Percentiles rank a stretch among this genome's conserved stretches.
phyloP scores from a whole-genome alignment of 2,888 invertebrate genomes.

The Therioaphis trifolii region DNA sequence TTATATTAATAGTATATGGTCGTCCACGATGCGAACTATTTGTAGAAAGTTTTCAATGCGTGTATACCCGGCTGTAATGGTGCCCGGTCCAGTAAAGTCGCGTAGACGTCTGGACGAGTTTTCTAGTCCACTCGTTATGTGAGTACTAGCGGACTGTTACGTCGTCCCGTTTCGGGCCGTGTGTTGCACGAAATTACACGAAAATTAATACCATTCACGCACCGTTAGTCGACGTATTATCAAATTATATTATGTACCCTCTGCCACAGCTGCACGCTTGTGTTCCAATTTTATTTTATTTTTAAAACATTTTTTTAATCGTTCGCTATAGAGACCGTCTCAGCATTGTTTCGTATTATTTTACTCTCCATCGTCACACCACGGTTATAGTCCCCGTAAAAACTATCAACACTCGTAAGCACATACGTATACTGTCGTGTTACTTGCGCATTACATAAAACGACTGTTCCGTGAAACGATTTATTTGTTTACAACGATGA shows the following conservation, averaged over 20 bases:
- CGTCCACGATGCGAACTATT: not conserved
- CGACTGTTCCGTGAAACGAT: conserved; percentile 36
- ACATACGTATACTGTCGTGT: too few species aligned
- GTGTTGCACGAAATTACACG: not conserved
- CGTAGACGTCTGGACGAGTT: conserved; percentile 15
- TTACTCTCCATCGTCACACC: too few species aligned
- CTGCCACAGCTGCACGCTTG: too few species aligned
- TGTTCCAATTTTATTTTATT: too few species aligned
- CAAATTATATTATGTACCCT: not conserved
- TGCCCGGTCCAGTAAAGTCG: too few species aligned
- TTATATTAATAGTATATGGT: not conserved
- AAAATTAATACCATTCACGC: not conserved
- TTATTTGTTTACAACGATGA: conserved; percentile 18
- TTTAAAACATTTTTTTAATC: too few species aligned
- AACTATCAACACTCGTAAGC: too few species aligned
- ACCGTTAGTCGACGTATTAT: too few species aligned
- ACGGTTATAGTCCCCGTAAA: too few species aligned
- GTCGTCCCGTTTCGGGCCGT: not conserved
- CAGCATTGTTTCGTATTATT: too few species aligned
- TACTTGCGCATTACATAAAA: not conserved
- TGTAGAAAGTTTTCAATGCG: conserved; percentile 51
- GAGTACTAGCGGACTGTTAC: not conserved
- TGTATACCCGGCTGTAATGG: not conserved
- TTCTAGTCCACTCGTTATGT: not conserved
- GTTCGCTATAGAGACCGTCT: too few species aligned